phyloP scores from a whole-genome alignment of 2,888 invertebrate species.

The Luperina testacea region DNA sequence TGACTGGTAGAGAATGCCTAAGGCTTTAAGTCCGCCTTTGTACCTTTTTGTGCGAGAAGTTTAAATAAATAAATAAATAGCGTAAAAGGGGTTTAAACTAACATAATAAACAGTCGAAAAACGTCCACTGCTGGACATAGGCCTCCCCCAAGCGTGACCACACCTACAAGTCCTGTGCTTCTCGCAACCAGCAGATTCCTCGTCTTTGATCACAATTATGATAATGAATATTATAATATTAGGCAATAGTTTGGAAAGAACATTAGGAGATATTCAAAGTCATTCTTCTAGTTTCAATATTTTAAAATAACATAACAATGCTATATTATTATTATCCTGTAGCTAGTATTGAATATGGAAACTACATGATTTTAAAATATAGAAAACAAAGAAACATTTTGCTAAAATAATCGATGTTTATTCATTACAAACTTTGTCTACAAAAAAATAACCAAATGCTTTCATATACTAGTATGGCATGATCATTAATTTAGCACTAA shows the following conservation, averaged over 20 bases:
- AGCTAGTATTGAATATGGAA: neutral
- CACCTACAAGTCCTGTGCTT: neutral
- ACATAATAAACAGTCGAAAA: neutral
- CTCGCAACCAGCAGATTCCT: neutral
- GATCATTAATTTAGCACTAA: neutral
- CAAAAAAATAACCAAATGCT: neutral
- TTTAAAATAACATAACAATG: neutral
- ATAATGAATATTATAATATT: neutral
- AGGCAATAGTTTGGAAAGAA: neutral
- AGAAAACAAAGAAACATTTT: neutral
- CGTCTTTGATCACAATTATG: neutral
- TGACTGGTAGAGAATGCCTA: too few species aligned
- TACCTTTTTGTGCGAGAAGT: too few species aligned
- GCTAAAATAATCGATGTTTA: neutral
- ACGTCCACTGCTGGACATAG: neutral
- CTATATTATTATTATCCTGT: slow-evolving; percentile 6
- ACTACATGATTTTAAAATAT: neutral
- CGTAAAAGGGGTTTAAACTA: neutral
- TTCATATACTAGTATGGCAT: neutral
- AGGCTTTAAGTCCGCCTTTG: too few species aligned
- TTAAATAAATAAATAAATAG: too few species aligned
- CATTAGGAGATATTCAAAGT: neutral
- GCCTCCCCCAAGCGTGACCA: neutral
- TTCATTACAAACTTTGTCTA: neutral
- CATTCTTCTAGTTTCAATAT: neutral